A percentile compares a stretch with the other conserved stretches of the same genome.
Conservation (phyloP, 2,797 vertebrate genomes). For the Semotilus atromaculatus region DNA sequence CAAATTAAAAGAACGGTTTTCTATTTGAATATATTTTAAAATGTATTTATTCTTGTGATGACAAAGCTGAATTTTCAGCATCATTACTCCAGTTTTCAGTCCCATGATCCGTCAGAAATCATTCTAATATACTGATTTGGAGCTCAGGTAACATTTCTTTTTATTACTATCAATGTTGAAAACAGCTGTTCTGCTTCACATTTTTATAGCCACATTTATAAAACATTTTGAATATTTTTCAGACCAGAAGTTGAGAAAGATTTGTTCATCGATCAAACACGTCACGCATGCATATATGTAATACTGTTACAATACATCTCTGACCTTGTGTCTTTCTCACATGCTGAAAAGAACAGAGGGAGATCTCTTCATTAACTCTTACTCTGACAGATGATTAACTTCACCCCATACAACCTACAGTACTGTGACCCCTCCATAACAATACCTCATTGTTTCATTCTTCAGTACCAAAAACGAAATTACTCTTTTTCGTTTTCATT, state of each 20-base stretch:
- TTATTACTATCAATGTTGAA: background rate
- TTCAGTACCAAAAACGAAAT: constrained; percentile 61
- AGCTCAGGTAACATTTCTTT: background rate
- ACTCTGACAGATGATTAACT: constrained; percentile 81
- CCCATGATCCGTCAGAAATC: background rate
- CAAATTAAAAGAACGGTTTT: background rate
- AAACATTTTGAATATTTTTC: background rate
- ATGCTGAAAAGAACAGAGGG: constrained; percentile 57
- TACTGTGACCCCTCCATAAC: constrained; percentile 71
- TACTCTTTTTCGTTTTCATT: constrained; percentile 54
- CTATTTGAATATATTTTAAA: background rate
- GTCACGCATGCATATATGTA: constrained; percentile 18
- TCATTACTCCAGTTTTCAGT: background rate
- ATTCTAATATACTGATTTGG: background rate
- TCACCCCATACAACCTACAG: constrained; percentile 62
- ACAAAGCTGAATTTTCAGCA: no score
- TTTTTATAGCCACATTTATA: background rate
- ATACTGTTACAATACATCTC: background rate
- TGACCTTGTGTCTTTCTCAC: constrained; percentile 36
- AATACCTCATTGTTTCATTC: constrained; percentile 64
- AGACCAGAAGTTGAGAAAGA: background rate
- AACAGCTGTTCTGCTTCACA: background rate
- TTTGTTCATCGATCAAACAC: background rate
- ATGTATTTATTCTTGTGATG: no score
- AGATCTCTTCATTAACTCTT: constrained; percentile 72